phyloP scores from a whole-genome alignment of 30 jellyfish, hydroid and myxozoan species.

The Aurelia aurita region DNA sequence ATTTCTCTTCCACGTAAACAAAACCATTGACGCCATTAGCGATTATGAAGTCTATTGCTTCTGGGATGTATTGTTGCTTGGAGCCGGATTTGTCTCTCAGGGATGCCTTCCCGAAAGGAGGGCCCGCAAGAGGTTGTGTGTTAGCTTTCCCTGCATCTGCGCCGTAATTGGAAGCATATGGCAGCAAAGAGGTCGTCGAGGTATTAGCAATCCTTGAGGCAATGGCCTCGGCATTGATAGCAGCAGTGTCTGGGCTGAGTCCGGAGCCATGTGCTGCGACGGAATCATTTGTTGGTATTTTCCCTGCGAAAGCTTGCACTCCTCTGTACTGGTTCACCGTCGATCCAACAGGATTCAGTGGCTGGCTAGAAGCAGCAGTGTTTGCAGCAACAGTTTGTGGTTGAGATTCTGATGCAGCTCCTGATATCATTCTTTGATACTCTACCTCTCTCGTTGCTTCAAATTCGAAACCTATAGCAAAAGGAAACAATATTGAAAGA shows the following conservation, averaged over 20 bases:
- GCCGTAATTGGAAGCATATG: background rate
- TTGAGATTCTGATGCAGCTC: background rate
- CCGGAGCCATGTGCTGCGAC: background rate
- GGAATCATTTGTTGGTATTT: background rate
- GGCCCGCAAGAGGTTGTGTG: background rate
- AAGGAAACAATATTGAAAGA: background rate
- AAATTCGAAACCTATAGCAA: conserved; percentile 18
- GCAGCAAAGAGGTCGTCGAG: background rate
- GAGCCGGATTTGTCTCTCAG: conserved; percentile 12
- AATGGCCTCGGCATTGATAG: background rate
- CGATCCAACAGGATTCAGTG: background rate
- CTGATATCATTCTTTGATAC: background rate
- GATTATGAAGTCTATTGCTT: conserved; percentile 33
- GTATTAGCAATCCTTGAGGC: background rate
- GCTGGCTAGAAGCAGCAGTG: background rate
- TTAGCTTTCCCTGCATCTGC: background rate
- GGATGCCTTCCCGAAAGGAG: background rate
- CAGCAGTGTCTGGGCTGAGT: background rate
- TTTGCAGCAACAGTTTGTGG: background rate
- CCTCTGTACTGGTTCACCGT: background rate
- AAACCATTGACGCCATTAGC: conserved; percentile 67
- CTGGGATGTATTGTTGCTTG: conserved; percentile 39
- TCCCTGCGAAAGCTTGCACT: background rate
- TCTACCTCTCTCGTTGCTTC: conserved; percentile 39
- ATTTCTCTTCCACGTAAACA: conserved; percentile 59